Conservation (phyloP, 30 jellyfish, hydroid and myxozoan species). For the Aurelia sp. region DNA sequence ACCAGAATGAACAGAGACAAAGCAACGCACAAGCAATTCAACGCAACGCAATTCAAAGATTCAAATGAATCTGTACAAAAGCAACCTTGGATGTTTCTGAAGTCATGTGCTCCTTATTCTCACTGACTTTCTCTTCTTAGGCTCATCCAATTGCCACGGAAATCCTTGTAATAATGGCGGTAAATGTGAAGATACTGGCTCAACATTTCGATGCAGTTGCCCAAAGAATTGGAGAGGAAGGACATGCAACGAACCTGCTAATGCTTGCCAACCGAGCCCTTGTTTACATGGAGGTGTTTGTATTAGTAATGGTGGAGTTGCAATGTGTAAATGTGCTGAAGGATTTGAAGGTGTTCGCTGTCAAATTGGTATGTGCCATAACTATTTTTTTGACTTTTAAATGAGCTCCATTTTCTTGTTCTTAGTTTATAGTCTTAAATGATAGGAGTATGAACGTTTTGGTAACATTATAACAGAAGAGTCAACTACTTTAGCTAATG, state of each 20-base stretch:
- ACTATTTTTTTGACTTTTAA: no score
- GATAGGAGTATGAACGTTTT: no score
- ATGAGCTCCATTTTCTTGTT: no score
- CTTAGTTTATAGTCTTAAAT: no score
- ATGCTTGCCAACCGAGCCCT: conserved; percentile 58
- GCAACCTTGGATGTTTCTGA: no score
- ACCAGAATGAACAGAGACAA: no score
- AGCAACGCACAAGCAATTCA: no score
- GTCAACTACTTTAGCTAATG: no score
- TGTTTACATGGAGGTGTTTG: conserved; percentile 77
- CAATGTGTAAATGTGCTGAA: conserved; percentile 75
- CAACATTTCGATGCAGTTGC: conserved; percentile 56
- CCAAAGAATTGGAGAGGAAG: conserved; percentile 65
- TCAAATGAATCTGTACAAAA: no score
- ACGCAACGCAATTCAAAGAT: no score
- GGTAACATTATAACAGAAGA: no score
- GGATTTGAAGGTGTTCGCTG: conserved; percentile 90
- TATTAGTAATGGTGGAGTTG: conserved; percentile 63
- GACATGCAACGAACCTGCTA: conserved; percentile 75
- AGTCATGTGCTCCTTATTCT: no score
- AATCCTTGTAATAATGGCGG: conserved; percentile 85
- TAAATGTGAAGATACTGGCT: conserved; percentile 54
- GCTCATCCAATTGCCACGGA: conserved; percentile 70
- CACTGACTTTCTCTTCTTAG: not conserved
- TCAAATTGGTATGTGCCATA: conserved; percentile 68